These are phyloP conservation scores for Mamestra brassicae DNA, from an alignment of 2,888 invertebrate genomes.

Conservation along the genomic window DNA sequence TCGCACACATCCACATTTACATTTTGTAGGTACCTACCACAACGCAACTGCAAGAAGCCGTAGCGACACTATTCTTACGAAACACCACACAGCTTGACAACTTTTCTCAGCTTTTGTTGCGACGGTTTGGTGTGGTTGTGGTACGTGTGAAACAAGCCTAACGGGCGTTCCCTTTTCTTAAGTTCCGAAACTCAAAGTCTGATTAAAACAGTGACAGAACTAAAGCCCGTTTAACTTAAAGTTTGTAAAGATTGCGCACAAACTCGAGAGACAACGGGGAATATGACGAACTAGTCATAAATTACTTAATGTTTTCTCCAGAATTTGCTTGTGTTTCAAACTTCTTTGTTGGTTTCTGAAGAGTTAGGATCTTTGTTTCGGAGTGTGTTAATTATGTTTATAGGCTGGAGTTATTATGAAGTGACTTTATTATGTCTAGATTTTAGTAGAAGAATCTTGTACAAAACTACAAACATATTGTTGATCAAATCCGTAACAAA, in stretches of 20 bases:
- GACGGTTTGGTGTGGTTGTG: too few species aligned
- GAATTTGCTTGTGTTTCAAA: conserved; percentile 14
- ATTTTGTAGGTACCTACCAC: too few species aligned
- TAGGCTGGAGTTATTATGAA: not conserved
- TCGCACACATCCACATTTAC: too few species aligned
- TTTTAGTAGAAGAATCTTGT: too few species aligned
- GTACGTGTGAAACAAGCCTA: too few species aligned
- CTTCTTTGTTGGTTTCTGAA: conserved; percentile 26
- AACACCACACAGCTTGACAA: too few species aligned
- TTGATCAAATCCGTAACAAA: too few species aligned
- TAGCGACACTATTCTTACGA: too few species aligned
- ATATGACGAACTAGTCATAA: conserved; percentile 39
- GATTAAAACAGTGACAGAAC: conserved; percentile 26
- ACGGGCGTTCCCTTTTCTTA: not conserved
- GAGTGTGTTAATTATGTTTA: not conserved
- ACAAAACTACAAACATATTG: too few species aligned
- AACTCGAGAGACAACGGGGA: conserved; percentile 28
- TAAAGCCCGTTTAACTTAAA: conserved; percentile 22
- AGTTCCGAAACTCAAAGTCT: conserved; percentile 1
- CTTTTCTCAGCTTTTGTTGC: too few species aligned
- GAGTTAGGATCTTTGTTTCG: conserved; percentile 18
- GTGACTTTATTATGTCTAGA: too few species aligned
- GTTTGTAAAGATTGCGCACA: conserved; percentile 29
- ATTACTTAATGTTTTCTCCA: conserved; percentile 32
- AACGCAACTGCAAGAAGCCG: too few species aligned